phyloP scores from a whole-genome alignment of 1,140 invertebrate species.

The Copidosoma floridanum region DNA sequence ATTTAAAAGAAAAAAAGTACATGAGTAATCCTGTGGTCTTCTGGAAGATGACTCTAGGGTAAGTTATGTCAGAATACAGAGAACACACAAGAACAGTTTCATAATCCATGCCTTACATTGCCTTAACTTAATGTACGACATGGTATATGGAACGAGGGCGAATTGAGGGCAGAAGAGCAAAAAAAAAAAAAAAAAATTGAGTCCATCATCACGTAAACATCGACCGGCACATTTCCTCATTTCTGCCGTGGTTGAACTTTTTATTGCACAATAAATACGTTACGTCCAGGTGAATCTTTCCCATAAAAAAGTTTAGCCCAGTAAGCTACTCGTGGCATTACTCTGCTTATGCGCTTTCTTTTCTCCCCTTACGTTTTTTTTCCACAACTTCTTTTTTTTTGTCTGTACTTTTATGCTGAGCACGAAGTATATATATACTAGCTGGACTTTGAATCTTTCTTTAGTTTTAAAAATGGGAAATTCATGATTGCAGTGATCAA shows the following conservation, averaged over 20 bases:
- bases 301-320: conserved; percentile 43
- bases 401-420: background rate
- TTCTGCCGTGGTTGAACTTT: conserved; percentile 3
- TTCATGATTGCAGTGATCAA: too few species aligned
- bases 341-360: too few species aligned
- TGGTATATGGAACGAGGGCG: background rate
- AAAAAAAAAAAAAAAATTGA: conserved; percentile 1
- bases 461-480: too few species aligned
- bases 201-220: background rate
- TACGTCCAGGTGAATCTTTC: conserved; percentile 37
- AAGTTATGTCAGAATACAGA: too few species aligned
- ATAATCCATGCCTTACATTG: too few species aligned
- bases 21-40: too few species aligned
- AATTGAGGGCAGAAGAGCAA: too few species aligned
- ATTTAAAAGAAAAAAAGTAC: too few species aligned
- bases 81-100: too few species aligned
- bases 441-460: background rate
- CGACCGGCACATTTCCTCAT: background rate
- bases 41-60: too few species aligned
- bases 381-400: background rate
- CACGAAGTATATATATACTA: background rate
- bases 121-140: too few species aligned
- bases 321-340: too few species aligned
- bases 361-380: background rate
- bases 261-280: conserved; percentile 44